Evolutionary conservation across 2,113 vertebrate genomes (phyloP).

Genomic region (Ardeotis arabs): DNA sequence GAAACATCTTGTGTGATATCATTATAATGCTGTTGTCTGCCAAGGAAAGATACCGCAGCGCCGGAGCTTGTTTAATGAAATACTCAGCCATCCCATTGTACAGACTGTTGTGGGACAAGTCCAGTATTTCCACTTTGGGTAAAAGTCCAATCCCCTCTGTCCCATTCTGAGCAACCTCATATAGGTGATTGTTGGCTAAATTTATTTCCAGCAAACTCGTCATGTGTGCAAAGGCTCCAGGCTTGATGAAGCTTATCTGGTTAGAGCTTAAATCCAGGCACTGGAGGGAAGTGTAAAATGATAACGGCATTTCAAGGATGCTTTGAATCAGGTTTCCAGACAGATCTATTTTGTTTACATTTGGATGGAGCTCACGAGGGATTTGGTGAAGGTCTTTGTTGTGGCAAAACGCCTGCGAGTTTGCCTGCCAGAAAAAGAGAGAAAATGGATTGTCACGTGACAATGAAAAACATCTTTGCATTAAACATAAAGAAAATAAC

Average conservation of each 20-base stretch:
- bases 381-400: slow-evolving; percentile 77
- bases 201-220: slow-evolving; percentile 82
- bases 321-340: slow-evolving; percentile 87
- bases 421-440: slow-evolving; percentile 74
- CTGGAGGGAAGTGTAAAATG: slow-evolving; percentile 73
- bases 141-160: slow-evolving; percentile 76
- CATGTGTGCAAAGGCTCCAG: slow-evolving; percentile 82
- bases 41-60: slow-evolving; percentile 82
- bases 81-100: slow-evolving; percentile 83
- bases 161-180: slow-evolving; percentile 72
- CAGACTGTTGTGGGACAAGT: slow-evolving; percentile 89
- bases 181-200: slow-evolving; percentile 85
- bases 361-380: slow-evolving; percentile 73
- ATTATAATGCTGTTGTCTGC: slow-evolving; percentile 89
- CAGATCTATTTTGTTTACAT: slow-evolving; percentile 83
- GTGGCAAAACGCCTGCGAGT: slow-evolving; percentile 82
- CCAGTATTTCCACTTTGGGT: slow-evolving; percentile 77
- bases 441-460: background rate
- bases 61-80: slow-evolving; percentile 83
- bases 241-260: slow-evolving; percentile 85
- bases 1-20: slow-evolving; percentile 81
- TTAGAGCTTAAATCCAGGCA: slow-evolving; percentile 86
- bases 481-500: background rate
- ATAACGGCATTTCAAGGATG: slow-evolving; percentile 75
- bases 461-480: background rate